Percentiles rank a stretch among this genome's conserved stretches.
Conservation (phyloP, 2,888 invertebrate genomes). For the Trichacis sp. region DNA sequence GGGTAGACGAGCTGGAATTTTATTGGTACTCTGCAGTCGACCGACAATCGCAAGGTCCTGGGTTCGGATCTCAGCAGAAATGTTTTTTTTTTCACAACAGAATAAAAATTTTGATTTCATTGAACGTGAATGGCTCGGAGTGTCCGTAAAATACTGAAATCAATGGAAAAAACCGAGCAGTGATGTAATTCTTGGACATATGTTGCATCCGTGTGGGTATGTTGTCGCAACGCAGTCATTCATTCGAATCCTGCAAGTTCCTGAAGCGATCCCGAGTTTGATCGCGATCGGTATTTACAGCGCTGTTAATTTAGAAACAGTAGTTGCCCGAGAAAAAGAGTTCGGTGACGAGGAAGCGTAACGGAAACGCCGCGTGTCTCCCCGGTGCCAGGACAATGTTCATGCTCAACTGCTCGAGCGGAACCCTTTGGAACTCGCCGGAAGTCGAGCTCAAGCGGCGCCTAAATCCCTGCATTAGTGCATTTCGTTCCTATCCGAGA, state of each 20-base stretch:
- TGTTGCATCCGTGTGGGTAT: too few species aligned
- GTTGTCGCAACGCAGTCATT: too few species aligned
- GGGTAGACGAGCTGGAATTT: too few species aligned
- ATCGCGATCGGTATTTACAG: neutral
- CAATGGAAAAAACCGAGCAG: too few species aligned
- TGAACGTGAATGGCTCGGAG: too few species aligned
- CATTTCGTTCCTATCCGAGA: neutral
- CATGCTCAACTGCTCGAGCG: conserved; percentile 40
- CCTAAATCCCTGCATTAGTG: conserved; percentile 20
- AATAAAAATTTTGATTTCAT: too few species aligned
- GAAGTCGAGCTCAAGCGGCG: conserved; percentile 30
- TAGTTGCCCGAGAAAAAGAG: neutral
- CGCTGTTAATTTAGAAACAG: conserved; percentile 6
- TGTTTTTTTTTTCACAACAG: too few species aligned
- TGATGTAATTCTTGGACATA: too few species aligned
- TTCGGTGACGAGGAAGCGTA: conserved; percentile 1
- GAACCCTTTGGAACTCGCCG: conserved; percentile 37
- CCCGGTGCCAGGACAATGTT: conserved; percentile 10
- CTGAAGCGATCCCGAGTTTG: neutral
- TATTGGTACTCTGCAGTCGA: too few species aligned
- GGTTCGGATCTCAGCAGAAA: too few species aligned
- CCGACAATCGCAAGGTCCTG: too few species aligned
- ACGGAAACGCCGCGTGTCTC: conserved; percentile 3
- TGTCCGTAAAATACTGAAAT: too few species aligned
- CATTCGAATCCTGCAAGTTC: neutral